These are phyloP conservation scores for Tinea trinotella DNA, from an alignment of 2,888 invertebrate genomes.

Conservation along the genomic window DNA sequence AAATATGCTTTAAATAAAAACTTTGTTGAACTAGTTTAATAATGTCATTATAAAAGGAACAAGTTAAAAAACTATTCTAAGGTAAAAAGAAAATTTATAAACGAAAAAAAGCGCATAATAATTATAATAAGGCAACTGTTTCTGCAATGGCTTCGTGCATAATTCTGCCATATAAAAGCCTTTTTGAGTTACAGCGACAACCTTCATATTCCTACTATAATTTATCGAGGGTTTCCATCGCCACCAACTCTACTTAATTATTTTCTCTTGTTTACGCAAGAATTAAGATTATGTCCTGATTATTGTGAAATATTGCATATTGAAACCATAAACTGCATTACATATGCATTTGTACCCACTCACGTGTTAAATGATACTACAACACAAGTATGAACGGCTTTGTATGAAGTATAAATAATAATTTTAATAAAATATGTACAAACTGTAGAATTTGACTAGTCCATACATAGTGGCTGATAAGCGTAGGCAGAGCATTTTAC, in stretches of 20 bases:
- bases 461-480: too few species aligned
- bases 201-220: slow-evolving; percentile 41
- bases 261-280: slow-evolving; percentile 52
- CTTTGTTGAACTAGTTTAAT: too few species aligned
- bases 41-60: background rate
- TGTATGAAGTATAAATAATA: too few species aligned
- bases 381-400: background rate
- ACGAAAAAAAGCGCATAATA: background rate
- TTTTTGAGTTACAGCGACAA: slow-evolving; percentile 48
- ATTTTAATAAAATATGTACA: too few species aligned
- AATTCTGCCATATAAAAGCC: slow-evolving; percentile 45
- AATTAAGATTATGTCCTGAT: slow-evolving; percentile 43
- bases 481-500: too few species aligned
- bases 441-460: too few species aligned
- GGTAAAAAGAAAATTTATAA: background rate
- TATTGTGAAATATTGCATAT: slow-evolving; percentile 31
- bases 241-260: slow-evolving; percentile 42
- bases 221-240: slow-evolving; percentile 45
- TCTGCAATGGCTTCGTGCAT: slow-evolving; percentile 35
- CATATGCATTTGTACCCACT: background rate
- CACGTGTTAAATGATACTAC: slow-evolving; percentile 6
- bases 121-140: slow-evolving; percentile 17
- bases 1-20: too few species aligned
- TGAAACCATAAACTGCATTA: slow-evolving; percentile 16
- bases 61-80: background rate